A percentile compares a stretch with the other conserved stretches of the same genome.
Evolutionary conservation across 2,888 invertebrate genomes (phyloP).

Genomic region (Ommatoiulus sabulosus): DNA sequence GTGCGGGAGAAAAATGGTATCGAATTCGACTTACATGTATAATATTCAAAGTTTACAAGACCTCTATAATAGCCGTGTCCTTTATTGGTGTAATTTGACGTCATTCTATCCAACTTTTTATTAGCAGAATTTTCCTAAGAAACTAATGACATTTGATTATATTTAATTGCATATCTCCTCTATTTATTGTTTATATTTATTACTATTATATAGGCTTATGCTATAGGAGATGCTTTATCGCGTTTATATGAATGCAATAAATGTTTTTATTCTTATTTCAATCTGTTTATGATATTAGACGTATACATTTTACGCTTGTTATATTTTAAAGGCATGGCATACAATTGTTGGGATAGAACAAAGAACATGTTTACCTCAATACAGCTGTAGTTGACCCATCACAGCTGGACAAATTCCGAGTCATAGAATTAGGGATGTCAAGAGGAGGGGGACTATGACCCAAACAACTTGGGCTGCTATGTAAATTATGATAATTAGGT

Average conservation of each 20-base stretch:
- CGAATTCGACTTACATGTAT: not conserved
- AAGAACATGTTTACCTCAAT: not conserved
- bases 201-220: conserved; percentile 13
- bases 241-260: conserved; percentile 29
- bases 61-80: not conserved
- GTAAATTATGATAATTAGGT: not conserved
- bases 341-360: not conserved
- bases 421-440: not conserved
- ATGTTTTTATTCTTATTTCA: conserved; percentile 20
- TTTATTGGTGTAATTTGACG: conserved; percentile 47
- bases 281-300: conserved; percentile 35
- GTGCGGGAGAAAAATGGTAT: not conserved
- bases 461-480: not conserved
- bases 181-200: conserved; percentile 44
- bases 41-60: not conserved
- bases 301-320: not conserved
- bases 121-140: conserved; percentile 3
- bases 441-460: conserved; percentile 2
- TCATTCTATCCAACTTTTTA: conserved; percentile 12
- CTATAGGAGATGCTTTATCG: conserved; percentile 16
- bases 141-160: conserved; percentile 45
- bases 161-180: conserved; percentile 39
- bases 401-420: not conserved
- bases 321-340: not conserved
- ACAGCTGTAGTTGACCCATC: not conserved